These are phyloP conservation scores for Corythoichthys intestinalis DNA, from an alignment of 2,113 vertebrate genomes.

Conservation along the genomic window DNA sequence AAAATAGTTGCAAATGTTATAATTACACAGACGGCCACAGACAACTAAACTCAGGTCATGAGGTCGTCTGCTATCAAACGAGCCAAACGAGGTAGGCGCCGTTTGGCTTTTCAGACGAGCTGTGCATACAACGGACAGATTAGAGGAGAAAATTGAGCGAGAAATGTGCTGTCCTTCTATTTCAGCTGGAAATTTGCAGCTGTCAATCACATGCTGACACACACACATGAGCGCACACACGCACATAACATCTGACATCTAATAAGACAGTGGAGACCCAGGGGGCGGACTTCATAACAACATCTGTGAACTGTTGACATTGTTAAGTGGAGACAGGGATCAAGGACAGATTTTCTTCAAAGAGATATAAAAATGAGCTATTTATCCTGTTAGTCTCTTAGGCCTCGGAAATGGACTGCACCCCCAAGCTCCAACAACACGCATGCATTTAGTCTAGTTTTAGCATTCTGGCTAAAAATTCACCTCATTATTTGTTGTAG, in stretches of 20 bases:
- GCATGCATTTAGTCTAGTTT: background rate
- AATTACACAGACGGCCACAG: background rate
- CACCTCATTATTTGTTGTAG: too few relatives aligned
- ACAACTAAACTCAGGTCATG: background rate
- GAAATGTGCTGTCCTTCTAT: constrained; percentile 6
- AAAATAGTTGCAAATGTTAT: too few relatives aligned
- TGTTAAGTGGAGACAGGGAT: constrained; percentile 10
- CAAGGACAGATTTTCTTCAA: constrained; percentile 1
- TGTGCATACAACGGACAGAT: constrained; percentile 9
- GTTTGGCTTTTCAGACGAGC: constrained; percentile 6
- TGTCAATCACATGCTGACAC: constrained; percentile 15
- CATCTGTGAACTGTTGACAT: constrained; percentile 15
- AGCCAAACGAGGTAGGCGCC: constrained; percentile 6
- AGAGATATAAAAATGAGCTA: constrained; percentile 13
- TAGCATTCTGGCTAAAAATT: too few relatives aligned
- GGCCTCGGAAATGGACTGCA: background rate
- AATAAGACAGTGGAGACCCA: constrained; percentile 29
- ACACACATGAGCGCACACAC: background rate
- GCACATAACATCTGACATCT: constrained; percentile 4
- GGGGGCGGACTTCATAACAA: background rate
- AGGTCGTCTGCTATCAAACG: constrained; percentile 3
- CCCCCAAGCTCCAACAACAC: background rate
- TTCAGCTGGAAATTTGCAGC: constrained; percentile 17
- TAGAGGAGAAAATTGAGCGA: constrained; percentile 4
- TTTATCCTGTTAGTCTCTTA: constrained; percentile 13